Conservation (phyloP, 1,140 invertebrate genomes). For the Leptinotarsa defecta region DNA sequence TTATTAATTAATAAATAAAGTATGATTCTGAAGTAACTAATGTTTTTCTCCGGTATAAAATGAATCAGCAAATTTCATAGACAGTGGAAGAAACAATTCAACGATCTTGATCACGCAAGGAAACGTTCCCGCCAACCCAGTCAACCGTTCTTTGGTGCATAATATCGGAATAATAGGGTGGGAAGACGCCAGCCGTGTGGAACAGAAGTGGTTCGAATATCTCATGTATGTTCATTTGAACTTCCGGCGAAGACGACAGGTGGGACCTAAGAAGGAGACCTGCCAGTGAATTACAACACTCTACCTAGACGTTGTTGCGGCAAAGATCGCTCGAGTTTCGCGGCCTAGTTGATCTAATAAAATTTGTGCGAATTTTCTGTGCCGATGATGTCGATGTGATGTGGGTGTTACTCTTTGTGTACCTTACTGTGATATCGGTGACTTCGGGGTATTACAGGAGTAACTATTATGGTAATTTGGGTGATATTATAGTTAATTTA, state of each 20-base stretch:
- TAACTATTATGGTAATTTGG: conserved; percentile 17
- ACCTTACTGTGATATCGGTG: background rate
- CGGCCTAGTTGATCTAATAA: no score
- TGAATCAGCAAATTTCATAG: no score
- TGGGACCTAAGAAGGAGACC: conserved; percentile 2
- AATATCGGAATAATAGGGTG: conserved; percentile 31
- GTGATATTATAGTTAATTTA: no score
- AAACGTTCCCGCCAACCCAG: conserved; percentile 15
- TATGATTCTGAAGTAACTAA: no score
- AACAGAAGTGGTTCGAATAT: conserved; percentile 33
- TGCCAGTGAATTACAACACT: background rate
- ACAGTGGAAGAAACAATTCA: no score
- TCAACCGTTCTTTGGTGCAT: conserved; percentile 12
- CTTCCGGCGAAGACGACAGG: conserved; percentile 32
- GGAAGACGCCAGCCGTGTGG: conserved; percentile 32
- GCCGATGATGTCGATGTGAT: conserved; percentile 4
- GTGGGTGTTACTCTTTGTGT: conserved; percentile 15
- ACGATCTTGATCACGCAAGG: conserved; percentile 15
- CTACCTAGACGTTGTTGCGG: conserved; percentile 18
- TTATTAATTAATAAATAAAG: no score
- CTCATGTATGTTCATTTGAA: conserved; percentile 27
- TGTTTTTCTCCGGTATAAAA: no score
- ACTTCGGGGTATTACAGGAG: conserved; percentile 12
- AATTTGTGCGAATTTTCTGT: background rate
- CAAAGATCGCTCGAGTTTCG: background rate